Conservation (phyloP, 1,140 invertebrate species). For the Drosophila lowei region DNA sequence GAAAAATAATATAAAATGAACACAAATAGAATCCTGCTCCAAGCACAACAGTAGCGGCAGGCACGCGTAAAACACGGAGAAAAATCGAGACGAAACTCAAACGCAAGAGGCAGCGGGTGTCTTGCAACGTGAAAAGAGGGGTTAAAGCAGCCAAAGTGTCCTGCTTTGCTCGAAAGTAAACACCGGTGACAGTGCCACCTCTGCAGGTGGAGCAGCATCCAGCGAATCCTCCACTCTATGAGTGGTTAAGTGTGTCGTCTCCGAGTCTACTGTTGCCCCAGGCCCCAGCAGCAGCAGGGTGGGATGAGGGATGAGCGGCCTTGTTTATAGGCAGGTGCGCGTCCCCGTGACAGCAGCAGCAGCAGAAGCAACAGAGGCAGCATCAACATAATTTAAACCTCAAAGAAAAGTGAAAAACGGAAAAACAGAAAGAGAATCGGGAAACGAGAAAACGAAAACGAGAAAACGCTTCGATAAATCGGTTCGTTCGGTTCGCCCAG, state of each 20-base stretch:
- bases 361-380: constrained; percentile 8
- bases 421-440: constrained; percentile 22
- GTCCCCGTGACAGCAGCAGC: constrained; percentile 3
- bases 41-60: no score
- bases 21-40: no score
- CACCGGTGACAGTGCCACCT: neutral
- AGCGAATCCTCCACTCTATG: constrained; percentile 1
- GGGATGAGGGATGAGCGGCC: constrained; percentile 40
- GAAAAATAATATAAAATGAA: no score
- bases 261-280: constrained; percentile 19
- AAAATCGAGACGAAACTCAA: no score
- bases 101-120: no score
- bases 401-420: constrained; percentile 1
- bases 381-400: constrained; percentile 19
- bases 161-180: constrained; percentile 7
- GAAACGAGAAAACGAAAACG: constrained; percentile 4
- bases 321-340: constrained; percentile 16
- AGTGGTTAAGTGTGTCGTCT: constrained; percentile 33
- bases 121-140: no score
- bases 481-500: neutral
- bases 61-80: no score
- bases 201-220: neutral
- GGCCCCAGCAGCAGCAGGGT: neutral
- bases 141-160: no score
- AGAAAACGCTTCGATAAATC: constrained; percentile 16